Evolutionary conservation across 2,797 vertebrate genomes (phyloP), one percentile per base, ranked within the genome.

Genomic region (Acomys russatus): DNA sequence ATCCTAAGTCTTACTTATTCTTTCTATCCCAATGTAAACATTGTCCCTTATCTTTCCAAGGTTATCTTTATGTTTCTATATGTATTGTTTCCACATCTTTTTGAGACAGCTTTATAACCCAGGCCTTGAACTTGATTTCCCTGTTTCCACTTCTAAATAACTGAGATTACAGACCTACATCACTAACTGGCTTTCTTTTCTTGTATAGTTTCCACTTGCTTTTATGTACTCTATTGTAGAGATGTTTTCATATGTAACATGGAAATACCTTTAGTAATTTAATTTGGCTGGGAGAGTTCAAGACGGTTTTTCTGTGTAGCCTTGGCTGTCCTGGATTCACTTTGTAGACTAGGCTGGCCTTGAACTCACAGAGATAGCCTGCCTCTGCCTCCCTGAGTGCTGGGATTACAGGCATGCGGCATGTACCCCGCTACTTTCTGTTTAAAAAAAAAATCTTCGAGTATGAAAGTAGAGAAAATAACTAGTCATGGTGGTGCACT

Each of bases 361-460:
- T 23, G 44, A 76, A 44, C 38, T 28, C 14, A 9, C 25, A 63
- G n/a, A 83, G 59, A 22, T 38, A 15, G 44, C 3, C 25, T 83
- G 25, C 38, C 38, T 84, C 63, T 66, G 82, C 38, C 38, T 84
- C 28, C 38, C 63, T 4, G 30, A 84, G 38, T 84, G 59, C 23
- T 63, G 63, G 44, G 44, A 49, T 84, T 84, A 66, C 44, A 44
- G 44, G 44, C 44, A 44, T 44, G 44, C 44, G 44, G 44, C 44
- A 44, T 44, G 44, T 44, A 44, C 44, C 44, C 44, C 3, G 44
- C 44, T 44, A 63, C 66, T 51, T 20, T 64, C 18, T 88, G 95
- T 94, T 92, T 44, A 64, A 84, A 94, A 95, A 64, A 90, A 95
- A 95, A 85, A 38, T 28, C n/a, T 91, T 95, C 61, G 95, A 84